phyloP scores from a whole-genome alignment of 1,140 invertebrate species.

The Atta colombica region DNA sequence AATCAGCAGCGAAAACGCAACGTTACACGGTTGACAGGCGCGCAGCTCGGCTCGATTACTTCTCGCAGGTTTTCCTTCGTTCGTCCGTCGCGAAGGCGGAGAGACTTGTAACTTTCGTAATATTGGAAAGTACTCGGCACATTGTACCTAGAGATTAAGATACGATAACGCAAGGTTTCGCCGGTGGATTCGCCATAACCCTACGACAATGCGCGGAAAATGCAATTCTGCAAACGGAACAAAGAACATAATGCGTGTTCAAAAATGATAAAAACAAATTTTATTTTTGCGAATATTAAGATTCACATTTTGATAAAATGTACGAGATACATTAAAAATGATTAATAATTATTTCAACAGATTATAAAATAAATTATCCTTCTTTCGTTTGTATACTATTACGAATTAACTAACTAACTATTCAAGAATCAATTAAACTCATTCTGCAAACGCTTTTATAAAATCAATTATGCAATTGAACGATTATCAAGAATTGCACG shows the following conservation, averaged over 20 bases:
- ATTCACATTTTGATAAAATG: not conserved
- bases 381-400: not conserved
- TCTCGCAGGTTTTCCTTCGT: slow-evolving; percentile 44
- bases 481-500: too few species aligned
- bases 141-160: slow-evolving; percentile 36
- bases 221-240: not conserved
- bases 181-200: not conserved
- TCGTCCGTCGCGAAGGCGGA: slow-evolving; percentile 35
- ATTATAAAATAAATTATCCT: not conserved
- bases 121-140: slow-evolving; percentile 55
- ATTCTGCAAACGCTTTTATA: slow-evolving; percentile 7
- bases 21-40: slow-evolving; percentile 32
- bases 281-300: not conserved
- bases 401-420: slow-evolving; percentile 28
- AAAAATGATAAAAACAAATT: not conserved
- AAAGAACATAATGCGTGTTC: not conserved
- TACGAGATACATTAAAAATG: not conserved
- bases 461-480: slow-evolving; percentile 55
- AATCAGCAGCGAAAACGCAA: slow-evolving; percentile 37
- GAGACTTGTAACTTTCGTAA: slow-evolving; percentile 54
- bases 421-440: slow-evolving; percentile 45
- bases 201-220: not conserved
- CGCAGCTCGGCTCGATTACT: slow-evolving; percentile 28
- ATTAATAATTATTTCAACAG: not conserved
- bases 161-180: slow-evolving; percentile 4